Evolutionary conservation across 2,888 invertebrate species (phyloP), one percentile per base, ranked within the genome.

Genomic region (Leptopilina syphax): DNA sequence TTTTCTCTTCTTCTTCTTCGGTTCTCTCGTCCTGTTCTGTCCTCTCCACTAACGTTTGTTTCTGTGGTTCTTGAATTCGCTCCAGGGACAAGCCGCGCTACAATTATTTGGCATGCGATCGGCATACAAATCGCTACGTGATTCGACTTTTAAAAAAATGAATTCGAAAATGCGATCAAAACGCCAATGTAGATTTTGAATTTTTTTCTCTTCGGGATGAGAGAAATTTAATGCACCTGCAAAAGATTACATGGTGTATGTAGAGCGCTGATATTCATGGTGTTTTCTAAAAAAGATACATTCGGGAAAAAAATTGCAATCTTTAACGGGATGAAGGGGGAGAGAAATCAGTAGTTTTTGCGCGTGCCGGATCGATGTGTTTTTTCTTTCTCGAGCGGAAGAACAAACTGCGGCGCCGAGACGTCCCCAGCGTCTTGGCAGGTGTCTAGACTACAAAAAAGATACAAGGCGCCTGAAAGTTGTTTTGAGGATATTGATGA

Each of bases 91-190:
- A 47, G 70, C 65, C 67, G 68, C 77, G 81, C 66, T 81, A 77
- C 81, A 79, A 79, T 81, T 73, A 73, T 81, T 81, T 68, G 76
- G 70, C 80, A 60, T 77, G 78, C 76, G 77, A 77, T 76, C 50
- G 80, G 81, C 77, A 82, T 82, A 78, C 78, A 70, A n/a, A 73
- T 73, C 57, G 70, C 54, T 73, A 73, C 73, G 73, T 73, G 73
- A 73, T 73, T 57, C 34, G 73, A 50, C 9, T 50, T 27, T 27
- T 54, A 7, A 27, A 70, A 57, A 70, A 70, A 27, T 18, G 18
- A 18, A 18, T 18, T 70, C 27, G 54, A 8, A 47, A 68, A 68
- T 47, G 24, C 47, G 68, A 68, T 68, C 68, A 24, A 57, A 34
- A 13, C 34, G 34, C 34, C 34, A 34, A 34, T 34, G 54, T 9